Conservation (phyloP, 1,140 invertebrate genomes). For the Eufriesea mexicana region DNA sequence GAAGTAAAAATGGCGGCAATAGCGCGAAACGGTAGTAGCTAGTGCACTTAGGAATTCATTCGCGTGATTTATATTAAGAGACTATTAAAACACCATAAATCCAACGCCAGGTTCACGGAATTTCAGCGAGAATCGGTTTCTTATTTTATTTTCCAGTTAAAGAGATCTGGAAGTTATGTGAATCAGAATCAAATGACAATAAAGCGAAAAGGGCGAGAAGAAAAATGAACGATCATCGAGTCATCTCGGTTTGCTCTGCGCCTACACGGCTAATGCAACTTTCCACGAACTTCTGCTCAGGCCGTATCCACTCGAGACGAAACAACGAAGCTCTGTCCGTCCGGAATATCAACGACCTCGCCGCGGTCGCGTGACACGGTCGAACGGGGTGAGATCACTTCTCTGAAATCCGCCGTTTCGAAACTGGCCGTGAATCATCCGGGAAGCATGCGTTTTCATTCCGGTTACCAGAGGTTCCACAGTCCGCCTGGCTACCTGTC, state of each 20-base stretch:
- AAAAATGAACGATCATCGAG: too few relatives aligned
- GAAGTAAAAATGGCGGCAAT: too few relatives aligned
- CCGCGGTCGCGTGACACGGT: slow-evolving; percentile 14
- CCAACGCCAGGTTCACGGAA: too few relatives aligned
- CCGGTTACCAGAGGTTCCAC: too few relatives aligned
- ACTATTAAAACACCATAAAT: too few relatives aligned
- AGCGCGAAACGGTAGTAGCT: too few relatives aligned
- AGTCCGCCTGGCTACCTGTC: not conserved
- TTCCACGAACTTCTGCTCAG: not conserved
- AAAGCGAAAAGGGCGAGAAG: not conserved
- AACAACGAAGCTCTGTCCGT: not conserved
- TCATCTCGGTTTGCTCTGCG: not conserved
- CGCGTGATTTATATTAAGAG: too few relatives aligned
- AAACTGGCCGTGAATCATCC: slow-evolving; percentile 30
- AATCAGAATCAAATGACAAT: too few relatives aligned
- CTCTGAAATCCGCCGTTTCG: slow-evolving; percentile 20
- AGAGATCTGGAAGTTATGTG: too few relatives aligned
- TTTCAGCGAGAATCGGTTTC: too few relatives aligned
- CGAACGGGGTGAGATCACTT: slow-evolving; percentile 31
- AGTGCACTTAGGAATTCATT: too few relatives aligned
- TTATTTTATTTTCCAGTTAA: too few relatives aligned
- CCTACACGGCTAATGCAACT: not conserved
- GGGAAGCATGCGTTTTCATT: slow-evolving; percentile 23
- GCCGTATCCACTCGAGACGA: not conserved
- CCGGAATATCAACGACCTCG: slow-evolving; percentile 31